phyloP scores from a whole-genome alignment of 2,113 vertebrate genomes.

The Nipponia nippon region DNA sequence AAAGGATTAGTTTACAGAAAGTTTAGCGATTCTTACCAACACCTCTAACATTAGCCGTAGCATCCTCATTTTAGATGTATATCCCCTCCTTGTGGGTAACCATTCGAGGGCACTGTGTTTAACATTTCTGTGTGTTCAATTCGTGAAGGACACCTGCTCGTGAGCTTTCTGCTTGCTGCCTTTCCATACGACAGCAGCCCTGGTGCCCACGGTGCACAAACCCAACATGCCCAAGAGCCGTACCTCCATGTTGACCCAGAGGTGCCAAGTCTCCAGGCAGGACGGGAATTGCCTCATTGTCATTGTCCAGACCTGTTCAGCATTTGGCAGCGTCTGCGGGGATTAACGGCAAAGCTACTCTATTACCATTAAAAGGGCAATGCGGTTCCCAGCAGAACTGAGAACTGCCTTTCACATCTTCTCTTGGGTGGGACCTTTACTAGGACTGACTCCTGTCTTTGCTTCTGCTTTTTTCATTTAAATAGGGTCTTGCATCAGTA shows the following conservation, averaged over 20 bases:
- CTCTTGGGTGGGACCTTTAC: not conserved
- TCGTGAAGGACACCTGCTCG: not conserved
- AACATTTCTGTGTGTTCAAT: not conserved
- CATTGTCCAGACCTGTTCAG: not conserved
- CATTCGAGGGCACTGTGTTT: not conserved
- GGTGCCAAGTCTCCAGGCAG: not conserved
- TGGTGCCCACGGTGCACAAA: fast-evolving
- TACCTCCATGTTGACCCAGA: not conserved
- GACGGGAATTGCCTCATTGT: not conserved
- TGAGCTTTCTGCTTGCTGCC: not conserved
- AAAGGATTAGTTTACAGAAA: not conserved
- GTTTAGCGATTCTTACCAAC: not conserved
- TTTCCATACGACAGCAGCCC: fast-evolving
- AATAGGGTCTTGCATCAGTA: not conserved
- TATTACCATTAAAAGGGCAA: not conserved
- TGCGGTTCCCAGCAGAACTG: not conserved
- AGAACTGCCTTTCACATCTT: not conserved
- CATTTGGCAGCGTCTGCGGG: not conserved
- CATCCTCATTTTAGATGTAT: not conserved
- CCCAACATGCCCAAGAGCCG: not conserved
- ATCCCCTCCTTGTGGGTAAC: not conserved
- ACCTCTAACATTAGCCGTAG: not conserved
- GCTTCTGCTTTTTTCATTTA: not conserved
- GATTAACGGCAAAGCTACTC: not conserved
- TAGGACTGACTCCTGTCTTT: not conserved